Conservation (phyloP, 2,113 vertebrate genomes). For the Rhea pennata region DNA sequence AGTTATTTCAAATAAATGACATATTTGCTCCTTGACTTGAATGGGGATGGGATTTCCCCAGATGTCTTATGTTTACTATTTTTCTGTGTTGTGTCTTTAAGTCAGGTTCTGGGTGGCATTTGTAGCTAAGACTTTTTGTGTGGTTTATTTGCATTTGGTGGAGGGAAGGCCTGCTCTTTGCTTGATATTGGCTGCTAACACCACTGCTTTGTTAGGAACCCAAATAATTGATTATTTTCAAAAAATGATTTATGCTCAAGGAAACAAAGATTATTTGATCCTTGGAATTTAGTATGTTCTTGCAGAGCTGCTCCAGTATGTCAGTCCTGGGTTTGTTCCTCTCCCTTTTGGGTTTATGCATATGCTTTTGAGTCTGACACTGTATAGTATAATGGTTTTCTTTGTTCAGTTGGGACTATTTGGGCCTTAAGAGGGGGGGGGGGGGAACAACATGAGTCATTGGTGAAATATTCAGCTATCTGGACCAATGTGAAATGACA, state of each 20-base stretch:
- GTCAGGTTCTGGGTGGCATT: neutral
- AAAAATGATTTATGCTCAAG: neutral
- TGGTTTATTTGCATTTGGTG: neutral
- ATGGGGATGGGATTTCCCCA: neutral
- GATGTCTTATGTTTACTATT: rapidly evolving
- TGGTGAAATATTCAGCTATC: slow-evolving; percentile 6
- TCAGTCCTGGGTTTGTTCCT: neutral
- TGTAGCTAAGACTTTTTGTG: neutral
- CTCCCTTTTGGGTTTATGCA: slow-evolving; percentile 9
- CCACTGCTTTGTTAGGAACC: neutral
- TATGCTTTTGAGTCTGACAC: neutral
- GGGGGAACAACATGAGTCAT: slow-evolving; percentile 46
- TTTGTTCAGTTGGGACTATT: slow-evolving; percentile 55
- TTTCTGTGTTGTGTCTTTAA: neutral
- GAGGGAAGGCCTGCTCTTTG: neutral
- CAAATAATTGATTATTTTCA: neutral
- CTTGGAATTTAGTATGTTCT: neutral
- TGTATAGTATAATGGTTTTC: slow-evolving; percentile 43
- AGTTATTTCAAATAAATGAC: rapidly evolving
- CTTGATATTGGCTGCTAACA: neutral
- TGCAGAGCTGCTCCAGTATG: neutral
- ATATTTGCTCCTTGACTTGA: neutral
- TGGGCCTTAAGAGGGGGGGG: neutral
- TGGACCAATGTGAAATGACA: neutral
- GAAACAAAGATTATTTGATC: slow-evolving; percentile 15